A percentile compares a stretch with the other conserved stretches of the same genome.
Evolutionary conservation across 2,797 vertebrate genomes (phyloP).

Genomic region (Ptychadena robeensis): DNA sequence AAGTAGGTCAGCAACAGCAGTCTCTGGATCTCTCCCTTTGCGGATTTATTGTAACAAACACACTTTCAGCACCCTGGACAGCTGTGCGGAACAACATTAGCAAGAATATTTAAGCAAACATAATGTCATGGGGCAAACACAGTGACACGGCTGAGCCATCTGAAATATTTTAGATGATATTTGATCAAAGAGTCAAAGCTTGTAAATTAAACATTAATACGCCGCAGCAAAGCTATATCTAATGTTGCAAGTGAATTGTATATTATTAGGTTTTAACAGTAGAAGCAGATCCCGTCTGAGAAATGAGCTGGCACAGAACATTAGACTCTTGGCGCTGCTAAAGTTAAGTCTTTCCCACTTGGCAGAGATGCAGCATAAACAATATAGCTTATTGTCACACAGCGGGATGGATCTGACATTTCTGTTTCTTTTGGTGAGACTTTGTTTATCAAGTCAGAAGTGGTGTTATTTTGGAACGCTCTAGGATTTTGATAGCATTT

Average conservation of each 20-base stretch:
- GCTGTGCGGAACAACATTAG: not conserved
- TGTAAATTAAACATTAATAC: not conserved
- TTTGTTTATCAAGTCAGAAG: conserved; percentile 40
- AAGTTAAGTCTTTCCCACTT: conserved; percentile 36
- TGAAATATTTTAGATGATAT: not conserved
- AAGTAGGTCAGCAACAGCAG: too few species aligned
- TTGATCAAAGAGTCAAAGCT: not conserved
- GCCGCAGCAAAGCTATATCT: not conserved
- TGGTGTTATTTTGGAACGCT: conserved; percentile 13
- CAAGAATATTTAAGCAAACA: not conserved
- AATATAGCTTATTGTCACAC: conserved; percentile 53
- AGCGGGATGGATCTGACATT: conserved; percentile 43
- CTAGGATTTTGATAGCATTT: not conserved
- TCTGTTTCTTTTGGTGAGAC: conserved; percentile 35
- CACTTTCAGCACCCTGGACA: conserved; percentile 64
- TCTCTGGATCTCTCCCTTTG: not conserved
- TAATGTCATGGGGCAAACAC: not conserved
- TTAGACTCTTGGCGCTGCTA: conserved; percentile 32
- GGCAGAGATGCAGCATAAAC: conserved; percentile 52
- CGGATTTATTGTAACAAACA: not conserved
- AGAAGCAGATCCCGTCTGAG: not conserved
- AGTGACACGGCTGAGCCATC: not conserved
- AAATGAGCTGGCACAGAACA: conserved; percentile 36
- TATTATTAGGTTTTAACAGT: conserved; percentile 6
- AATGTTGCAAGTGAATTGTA: conserved; percentile 25